Conservation (phyloP, 2,888 invertebrate genomes). For the Saturnia pavonia region DNA sequence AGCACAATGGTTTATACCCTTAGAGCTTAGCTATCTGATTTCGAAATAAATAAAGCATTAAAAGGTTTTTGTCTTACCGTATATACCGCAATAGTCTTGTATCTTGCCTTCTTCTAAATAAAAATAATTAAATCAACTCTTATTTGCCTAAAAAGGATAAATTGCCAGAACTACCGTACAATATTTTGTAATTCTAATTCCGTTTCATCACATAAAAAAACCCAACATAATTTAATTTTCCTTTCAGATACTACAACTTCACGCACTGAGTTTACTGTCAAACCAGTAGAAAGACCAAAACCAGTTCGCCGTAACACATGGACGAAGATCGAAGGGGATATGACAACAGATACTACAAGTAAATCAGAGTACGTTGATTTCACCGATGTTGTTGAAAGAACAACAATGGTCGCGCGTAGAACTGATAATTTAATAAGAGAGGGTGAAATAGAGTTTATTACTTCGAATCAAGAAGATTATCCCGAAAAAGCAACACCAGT, state of each 20-base stretch:
- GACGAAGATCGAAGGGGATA: slow-evolving; percentile 89
- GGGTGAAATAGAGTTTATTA: slow-evolving; percentile 86
- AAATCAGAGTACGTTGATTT: slow-evolving; percentile 86
- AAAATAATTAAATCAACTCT: neutral
- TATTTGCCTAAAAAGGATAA: neutral
- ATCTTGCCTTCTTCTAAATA: neutral
- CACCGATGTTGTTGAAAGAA: slow-evolving; percentile 80
- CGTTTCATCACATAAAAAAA: neutral
- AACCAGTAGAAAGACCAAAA: slow-evolving; percentile 83
- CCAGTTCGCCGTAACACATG: slow-evolving; percentile 88
- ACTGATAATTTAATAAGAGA: slow-evolving; percentile 86
- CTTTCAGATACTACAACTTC: slow-evolving; percentile 86
- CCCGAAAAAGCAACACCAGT: slow-evolving; percentile 81
- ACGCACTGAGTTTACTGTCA: slow-evolving; percentile 86
- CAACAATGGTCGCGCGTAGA: slow-evolving; percentile 81
- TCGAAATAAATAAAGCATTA: neutral
- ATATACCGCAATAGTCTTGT: neutral
- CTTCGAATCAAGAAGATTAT: slow-evolving; percentile 84
- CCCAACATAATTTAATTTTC: slow-evolving; percentile 5
- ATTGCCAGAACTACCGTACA: neutral
- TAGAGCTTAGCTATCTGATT: neutral
- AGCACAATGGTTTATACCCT: no score
- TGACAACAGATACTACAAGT: slow-evolving; percentile 86
- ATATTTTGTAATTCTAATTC: neutral
- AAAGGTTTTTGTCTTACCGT: neutral